phyloP scores from a whole-genome alignment of 2,888 invertebrate species.

The Theretra japonica region DNA sequence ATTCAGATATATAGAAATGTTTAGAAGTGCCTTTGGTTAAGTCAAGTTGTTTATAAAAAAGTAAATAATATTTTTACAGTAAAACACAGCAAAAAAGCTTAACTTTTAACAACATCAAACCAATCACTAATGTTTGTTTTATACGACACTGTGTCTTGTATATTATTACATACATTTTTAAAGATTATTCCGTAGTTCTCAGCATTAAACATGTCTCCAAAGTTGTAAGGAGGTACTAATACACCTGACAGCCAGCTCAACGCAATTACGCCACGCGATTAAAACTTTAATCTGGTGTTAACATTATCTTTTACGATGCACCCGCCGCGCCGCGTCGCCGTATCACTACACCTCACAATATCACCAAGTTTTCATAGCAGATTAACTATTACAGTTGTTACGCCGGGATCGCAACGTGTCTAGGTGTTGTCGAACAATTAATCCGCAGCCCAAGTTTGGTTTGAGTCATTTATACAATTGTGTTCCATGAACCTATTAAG shows the following conservation, averaged over 20 bases:
- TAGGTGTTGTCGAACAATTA: conserved; percentile 24
- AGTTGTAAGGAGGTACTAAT: conserved; percentile 19
- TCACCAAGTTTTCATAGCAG: conserved; percentile 30
- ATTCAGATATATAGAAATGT: too few species aligned
- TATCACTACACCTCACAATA: conserved; percentile 24
- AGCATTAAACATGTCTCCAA: neutral
- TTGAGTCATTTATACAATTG: conserved; percentile 12
- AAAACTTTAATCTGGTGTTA: conserved; percentile 31
- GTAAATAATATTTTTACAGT: too few species aligned
- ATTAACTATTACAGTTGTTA: conserved; percentile 30
- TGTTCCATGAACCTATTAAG: neutral
- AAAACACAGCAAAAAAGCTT: too few species aligned
- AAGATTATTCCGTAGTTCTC: neutral
- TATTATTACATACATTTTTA: neutral
- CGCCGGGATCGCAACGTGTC: conserved; percentile 3
- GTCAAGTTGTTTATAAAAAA: too few species aligned
- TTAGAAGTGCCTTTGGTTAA: too few species aligned
- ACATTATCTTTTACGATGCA: conserved; percentile 33
- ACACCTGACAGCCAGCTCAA: conserved; percentile 17
- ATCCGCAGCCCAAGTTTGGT: conserved; percentile 7
- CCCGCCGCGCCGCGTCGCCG: conserved; percentile 7
- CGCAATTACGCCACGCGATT: conserved; percentile 20
- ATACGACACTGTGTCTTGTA: neutral
- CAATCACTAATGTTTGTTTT: too few species aligned
- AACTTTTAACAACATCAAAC: too few species aligned